phyloP scores from a whole-genome alignment of 2,888 invertebrate species.

The Machimus rusticus region DNA sequence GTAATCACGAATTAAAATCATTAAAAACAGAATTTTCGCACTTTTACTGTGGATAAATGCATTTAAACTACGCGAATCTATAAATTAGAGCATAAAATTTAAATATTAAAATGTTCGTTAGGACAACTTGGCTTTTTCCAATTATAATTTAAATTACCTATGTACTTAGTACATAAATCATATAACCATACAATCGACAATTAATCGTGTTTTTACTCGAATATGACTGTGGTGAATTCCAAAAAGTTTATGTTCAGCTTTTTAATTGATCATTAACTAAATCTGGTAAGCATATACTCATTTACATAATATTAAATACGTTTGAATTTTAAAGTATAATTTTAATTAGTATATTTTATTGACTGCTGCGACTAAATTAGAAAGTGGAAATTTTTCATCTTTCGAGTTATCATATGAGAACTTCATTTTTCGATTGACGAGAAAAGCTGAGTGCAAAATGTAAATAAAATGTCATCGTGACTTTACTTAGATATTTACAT shows the following conservation, averaged over 20 bases:
- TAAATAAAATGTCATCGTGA: too few relatives aligned
- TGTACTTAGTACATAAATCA: neutral
- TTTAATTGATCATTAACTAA: neutral
- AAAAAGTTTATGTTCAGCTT: neutral
- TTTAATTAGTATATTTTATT: too few relatives aligned
- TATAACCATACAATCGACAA: neutral
- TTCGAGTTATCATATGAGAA: too few relatives aligned
- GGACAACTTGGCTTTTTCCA: neutral
- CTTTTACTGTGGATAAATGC: neutral
- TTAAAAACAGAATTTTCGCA: neutral
- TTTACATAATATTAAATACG: neutral
- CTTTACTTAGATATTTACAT: too few relatives aligned
- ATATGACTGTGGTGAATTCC: neutral
- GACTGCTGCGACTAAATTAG: too few relatives aligned
- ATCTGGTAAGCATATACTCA: neutral
- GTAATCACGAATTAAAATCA: neutral
- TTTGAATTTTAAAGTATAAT: too few relatives aligned
- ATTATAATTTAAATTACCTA: neutral
- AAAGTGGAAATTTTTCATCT: too few relatives aligned
- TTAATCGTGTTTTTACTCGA: neutral
- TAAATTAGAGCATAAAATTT: neutral
- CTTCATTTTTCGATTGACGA: too few relatives aligned
- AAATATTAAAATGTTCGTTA: neutral
- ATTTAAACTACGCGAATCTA: neutral
- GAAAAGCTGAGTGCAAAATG: too few relatives aligned